Evolutionary conservation across 2,113 vertebrate genomes (phyloP), one percentile per base, ranked within the genome.

Genomic region (Heloderma charlesbogerti): DNA sequence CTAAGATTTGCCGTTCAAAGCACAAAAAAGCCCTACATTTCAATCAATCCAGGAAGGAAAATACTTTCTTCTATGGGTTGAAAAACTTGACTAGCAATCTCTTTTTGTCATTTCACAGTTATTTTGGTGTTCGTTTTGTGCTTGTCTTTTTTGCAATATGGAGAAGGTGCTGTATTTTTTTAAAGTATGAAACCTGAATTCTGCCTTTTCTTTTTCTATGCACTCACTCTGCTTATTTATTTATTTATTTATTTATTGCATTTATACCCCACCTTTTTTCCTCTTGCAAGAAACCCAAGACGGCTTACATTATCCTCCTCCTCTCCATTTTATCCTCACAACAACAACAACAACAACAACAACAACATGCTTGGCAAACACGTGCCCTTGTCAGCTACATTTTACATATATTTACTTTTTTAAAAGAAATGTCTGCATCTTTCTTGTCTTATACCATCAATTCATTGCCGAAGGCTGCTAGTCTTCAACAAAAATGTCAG

Each of bases 401-500:
- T 94, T 92, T 54, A 66, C 84, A 88, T 75, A 31, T 88, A 87
- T 90, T 94, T 82, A 87, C 83, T 93, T 86, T 72, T 85, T 85
- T 51, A 8, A 15, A 27, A 84, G 60, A n/a, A 34, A 60, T 92
- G 45, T 0, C 48, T 82, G 40, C 78, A 31, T 74, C 67, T 37
- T 93, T 0, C 1, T 48, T 77, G 67, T 94, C 88, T 88, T 88
- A 88, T 94, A 90, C 83, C 71, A 67, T 57, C 77, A 43, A 45
- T 86, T 92, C 91, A 69, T 89, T 0, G 1, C 92, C 88, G 84
- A 74, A 92, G 92, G 93, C 93, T 94, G 60, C 92, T 93, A 0
- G 1, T 91, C 92, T 95, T 92, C 94, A 94, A 90, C 93, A 95
- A 92, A 96, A 94, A 51, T 0, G 54, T 95, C 95, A 94, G 91